Conservation (phyloP, 2,888 invertebrate genomes). For the Lordiphosa fenestrarum region DNA sequence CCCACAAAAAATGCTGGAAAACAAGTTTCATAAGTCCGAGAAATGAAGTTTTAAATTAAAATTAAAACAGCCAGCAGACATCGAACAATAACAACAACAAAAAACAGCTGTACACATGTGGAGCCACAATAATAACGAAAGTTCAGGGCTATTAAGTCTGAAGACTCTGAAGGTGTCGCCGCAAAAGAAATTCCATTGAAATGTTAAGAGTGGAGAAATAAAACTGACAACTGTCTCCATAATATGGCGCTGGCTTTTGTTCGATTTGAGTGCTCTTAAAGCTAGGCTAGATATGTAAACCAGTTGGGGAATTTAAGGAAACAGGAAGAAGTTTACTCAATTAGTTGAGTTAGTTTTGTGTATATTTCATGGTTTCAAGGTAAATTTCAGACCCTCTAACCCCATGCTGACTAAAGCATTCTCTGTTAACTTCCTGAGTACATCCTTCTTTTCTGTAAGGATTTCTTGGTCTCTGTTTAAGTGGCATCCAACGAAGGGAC, state of each 20-base stretch:
- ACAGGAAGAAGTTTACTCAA: no score
- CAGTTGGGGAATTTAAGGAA: background rate
- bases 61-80: slow-evolving; percentile 33
- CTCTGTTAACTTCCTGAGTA: no score
- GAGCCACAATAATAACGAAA: slow-evolving; percentile 16
- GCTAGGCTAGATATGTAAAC: background rate
- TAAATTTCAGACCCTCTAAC: no score
- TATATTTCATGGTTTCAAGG: no score
- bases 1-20: slow-evolving; percentile 54
- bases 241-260: slow-evolving; percentile 2
- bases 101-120: slow-evolving; percentile 19
- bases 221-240: slow-evolving; percentile 8
- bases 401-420: no score
- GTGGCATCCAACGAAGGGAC: no score
- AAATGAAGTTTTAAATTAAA: slow-evolving; percentile 55
- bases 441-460: no score
- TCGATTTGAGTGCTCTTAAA: background rate
- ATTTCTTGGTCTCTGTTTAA: no score
- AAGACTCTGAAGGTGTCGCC: background rate
- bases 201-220: background rate
- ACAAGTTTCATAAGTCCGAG: slow-evolving; percentile 50
- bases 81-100: slow-evolving; percentile 7
- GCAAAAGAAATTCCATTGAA: slow-evolving; percentile 16
- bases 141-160: slow-evolving; percentile 20
- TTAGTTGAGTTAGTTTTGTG: no score